A percentile compares a stretch with the other conserved stretches of the same genome.
Evolutionary conservation across 2,797 vertebrate species (phyloP).

Genomic region (Bovichtus diacanthus): DNA sequence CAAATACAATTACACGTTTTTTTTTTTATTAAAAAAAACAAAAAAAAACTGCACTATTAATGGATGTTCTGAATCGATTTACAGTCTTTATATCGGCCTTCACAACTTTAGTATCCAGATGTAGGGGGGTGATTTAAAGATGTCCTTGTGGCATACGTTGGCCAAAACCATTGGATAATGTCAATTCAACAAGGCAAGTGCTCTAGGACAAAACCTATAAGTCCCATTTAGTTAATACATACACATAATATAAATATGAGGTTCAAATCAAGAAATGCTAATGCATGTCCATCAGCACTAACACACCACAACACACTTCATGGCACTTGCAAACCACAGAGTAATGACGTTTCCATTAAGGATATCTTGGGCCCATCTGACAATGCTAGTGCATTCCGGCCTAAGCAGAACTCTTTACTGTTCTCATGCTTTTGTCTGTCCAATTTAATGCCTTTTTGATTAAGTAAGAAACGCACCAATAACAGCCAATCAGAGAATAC

Average conservation of each 20-base stretch:
- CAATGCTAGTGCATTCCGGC: conserved; percentile 49
- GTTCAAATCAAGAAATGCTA: conserved; percentile 40
- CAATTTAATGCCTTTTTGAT: conserved; percentile 37
- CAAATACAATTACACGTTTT: not conserved
- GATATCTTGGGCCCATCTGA: conserved; percentile 54
- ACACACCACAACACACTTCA: conserved; percentile 39
- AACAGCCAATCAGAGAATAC: conserved; percentile 16
- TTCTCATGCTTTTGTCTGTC: conserved; percentile 28
- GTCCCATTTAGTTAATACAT: not conserved
- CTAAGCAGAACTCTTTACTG: conserved; percentile 4
- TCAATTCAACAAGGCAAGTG: not conserved
- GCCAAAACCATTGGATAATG: not conserved
- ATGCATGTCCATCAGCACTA: conserved; percentile 45
- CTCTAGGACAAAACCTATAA: not conserved
- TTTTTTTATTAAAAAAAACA: no score
- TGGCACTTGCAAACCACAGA: conserved; percentile 44
- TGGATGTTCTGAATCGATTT: not conserved
- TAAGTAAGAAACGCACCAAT: conserved; percentile 22
- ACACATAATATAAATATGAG: conserved; percentile 14
- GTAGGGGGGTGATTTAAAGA: not conserved
- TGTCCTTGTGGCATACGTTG: not conserved
- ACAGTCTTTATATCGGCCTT: not conserved
- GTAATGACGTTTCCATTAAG: conserved; percentile 69
- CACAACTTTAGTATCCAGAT: not conserved
- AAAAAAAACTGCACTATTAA: not conserved